phyloP scores from a whole-genome alignment of 1,140 invertebrate genomes.

The Phenacoccus solenopsis region DNA sequence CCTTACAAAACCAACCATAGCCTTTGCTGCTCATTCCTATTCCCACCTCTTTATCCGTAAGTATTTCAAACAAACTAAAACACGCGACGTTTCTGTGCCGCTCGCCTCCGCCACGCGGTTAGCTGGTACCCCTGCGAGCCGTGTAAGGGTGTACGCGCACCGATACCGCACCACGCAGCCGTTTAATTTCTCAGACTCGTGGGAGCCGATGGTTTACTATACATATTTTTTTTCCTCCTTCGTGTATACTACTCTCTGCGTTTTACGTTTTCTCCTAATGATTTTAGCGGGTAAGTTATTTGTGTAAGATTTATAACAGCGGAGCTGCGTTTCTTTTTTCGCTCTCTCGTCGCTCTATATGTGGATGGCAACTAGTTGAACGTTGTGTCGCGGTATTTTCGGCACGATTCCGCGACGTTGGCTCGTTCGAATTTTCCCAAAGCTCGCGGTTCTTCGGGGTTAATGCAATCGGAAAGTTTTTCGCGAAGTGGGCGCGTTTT shows the following conservation, averaged over 20 bases:
- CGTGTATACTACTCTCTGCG: neutral
- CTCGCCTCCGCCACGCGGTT: neutral
- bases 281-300: constrained; percentile 7
- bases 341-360: neutral
- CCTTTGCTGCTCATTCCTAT: constrained; percentile 8
- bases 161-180: constrained; percentile 8
- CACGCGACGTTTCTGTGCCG: neutral
- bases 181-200: constrained; percentile 14
- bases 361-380: constrained; percentile 5
- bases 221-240: neutral
- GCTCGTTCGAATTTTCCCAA: no score
- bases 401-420: no score
- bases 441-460: no score
- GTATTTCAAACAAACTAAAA: constrained; percentile 11
- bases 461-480: no score
- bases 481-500: no score
- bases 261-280: constrained; percentile 4
- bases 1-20: constrained; percentile 8
- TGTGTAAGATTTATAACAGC: neutral
- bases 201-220: constrained; percentile 2
- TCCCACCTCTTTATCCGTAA: constrained; percentile 8
- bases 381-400: no score
- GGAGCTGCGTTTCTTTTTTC: neutral
- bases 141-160: neutral
- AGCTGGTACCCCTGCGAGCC: neutral